Evolutionary conservation across 2,113 vertebrate species (phyloP).

Genomic region (Eptatretus burgeri): DNA sequence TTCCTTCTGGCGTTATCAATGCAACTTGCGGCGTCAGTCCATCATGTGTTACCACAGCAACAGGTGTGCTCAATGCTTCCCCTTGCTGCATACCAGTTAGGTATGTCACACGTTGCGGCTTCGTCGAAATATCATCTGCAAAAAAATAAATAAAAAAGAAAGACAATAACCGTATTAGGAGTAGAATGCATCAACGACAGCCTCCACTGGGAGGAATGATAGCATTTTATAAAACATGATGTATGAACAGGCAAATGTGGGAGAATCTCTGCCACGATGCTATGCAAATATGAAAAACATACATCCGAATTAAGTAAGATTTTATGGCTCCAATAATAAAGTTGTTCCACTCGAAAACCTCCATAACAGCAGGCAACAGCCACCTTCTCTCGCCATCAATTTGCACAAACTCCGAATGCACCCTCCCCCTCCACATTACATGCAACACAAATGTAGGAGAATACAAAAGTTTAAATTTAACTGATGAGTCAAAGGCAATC

Average conservation of each 20-base stretch:
- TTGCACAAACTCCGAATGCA: no score
- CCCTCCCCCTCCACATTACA: no score
- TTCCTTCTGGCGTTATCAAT: slow-evolving; percentile 79
- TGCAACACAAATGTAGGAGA: no score
- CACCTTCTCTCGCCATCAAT: no score
- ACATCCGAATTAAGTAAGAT: no score
- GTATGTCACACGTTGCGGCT: slow-evolving; percentile 34
- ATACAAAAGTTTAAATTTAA: no score
- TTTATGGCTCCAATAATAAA: no score
- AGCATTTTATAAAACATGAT: neutral
- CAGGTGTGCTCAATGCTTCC: slow-evolving; percentile 45
- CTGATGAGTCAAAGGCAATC: no score
- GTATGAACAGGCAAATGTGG: slow-evolving; percentile 2
- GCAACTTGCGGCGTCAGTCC: slow-evolving; percentile 59
- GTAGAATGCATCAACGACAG: neutral
- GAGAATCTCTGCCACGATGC: neutral
- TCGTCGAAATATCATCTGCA: slow-evolving; percentile 49
- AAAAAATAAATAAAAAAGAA: slow-evolving; percentile 33
- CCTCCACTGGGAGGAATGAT: neutral
- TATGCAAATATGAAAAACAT: no score
- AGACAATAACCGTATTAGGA: neutral
- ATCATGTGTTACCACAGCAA: slow-evolving; percentile 35
- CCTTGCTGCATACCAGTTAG: slow-evolving; percentile 48
- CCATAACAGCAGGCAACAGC: no score
- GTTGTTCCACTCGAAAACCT: no score